Evolutionary conservation across 1,140 invertebrate species (phyloP).

Genomic region (Drosophila malerkotliana): DNA sequence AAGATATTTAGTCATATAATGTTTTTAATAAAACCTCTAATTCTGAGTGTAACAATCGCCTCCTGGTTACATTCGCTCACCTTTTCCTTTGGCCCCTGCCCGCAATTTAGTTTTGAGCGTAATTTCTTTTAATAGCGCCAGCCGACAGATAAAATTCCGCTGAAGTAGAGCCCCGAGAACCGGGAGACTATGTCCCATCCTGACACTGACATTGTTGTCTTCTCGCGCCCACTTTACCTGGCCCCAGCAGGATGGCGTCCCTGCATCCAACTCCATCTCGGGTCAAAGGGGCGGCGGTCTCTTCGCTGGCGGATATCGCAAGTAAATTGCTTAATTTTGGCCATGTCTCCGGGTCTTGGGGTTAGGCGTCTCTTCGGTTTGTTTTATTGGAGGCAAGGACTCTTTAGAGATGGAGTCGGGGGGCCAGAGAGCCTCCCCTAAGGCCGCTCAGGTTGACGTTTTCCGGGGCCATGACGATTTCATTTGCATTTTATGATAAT

Average conservation of each 20-base stretch:
- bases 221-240: conserved; percentile 25
- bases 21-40: not conserved
- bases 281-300: conserved; percentile 57
- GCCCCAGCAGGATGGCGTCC: conserved; percentile 6
- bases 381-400: conserved; percentile 66
- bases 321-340: conserved; percentile 82
- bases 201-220: conserved; percentile 41
- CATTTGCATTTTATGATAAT: conserved; percentile 83
- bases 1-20: not conserved
- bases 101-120: conserved; percentile 83
- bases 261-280: conserved; percentile 28
- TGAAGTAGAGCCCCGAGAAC: conserved; percentile 36
- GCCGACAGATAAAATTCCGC: conserved; percentile 75
- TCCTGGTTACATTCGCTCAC: conserved; percentile 43
- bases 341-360: conserved; percentile 56
- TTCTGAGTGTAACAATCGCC: conserved; percentile 6
- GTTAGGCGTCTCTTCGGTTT: conserved; percentile 68
- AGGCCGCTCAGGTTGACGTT: conserved; percentile 70
- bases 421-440: conserved; percentile 12
- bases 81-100: conserved; percentile 56
- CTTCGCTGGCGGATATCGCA: conserved; percentile 69
- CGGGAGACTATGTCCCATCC: conserved; percentile 23
- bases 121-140: conserved; percentile 83
- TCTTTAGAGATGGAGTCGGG: not conserved
- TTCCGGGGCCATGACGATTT: conserved; percentile 79